Evolutionary conservation across 1,140 invertebrate species (phyloP), one percentile per base, ranked within the genome.

Genomic region (Aphis gossypii): DNA sequence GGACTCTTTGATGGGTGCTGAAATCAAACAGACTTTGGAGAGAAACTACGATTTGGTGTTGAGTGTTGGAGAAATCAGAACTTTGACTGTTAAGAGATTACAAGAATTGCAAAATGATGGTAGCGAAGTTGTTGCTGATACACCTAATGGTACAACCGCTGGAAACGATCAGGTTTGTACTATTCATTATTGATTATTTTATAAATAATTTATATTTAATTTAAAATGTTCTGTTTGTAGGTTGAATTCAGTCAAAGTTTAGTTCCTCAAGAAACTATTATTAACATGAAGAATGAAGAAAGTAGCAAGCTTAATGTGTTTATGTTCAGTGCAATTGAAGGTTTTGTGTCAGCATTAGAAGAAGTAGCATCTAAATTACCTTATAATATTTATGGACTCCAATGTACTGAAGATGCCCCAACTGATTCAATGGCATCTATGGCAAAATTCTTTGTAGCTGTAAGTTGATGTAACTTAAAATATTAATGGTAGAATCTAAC

Each of bases 1-100:
- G 97, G 99, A 99, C 95, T 99, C 98, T 0, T 95, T 99, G 60
- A 99, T 99, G 99, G 98, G 98, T 92, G 98, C 99, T 0, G 99
- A 99, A 96, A 98, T 99, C 94, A 99, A 99, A 95, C 99, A 99
- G 95, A 98, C 98, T 0, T 95, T 99, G 20, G 99, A 99, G 95
- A 96, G 98, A 92, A 98, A 98, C 94, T 99, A 97, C 95, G 98
- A 99, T 95, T 95, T 99, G 48, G 96, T 98, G 0, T 95, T 99
- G 35, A 97, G 97, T 82, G 97, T 98, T 84, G 97, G 97, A 95
- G 98, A 99, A 95, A 99, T 99, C 94, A 96, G 99, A 92, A 96
- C 95, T 46, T 95, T 99, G 4, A 98, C 97, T 0, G 97, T 98
- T 93, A 96, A 95, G 1, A 97, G 97, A 94, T 95, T 99, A 1